Evolutionary conservation across 1,140 invertebrate species (phyloP), one percentile per base, ranked within the genome.

Genomic region (Phymastichus coffea): DNA sequence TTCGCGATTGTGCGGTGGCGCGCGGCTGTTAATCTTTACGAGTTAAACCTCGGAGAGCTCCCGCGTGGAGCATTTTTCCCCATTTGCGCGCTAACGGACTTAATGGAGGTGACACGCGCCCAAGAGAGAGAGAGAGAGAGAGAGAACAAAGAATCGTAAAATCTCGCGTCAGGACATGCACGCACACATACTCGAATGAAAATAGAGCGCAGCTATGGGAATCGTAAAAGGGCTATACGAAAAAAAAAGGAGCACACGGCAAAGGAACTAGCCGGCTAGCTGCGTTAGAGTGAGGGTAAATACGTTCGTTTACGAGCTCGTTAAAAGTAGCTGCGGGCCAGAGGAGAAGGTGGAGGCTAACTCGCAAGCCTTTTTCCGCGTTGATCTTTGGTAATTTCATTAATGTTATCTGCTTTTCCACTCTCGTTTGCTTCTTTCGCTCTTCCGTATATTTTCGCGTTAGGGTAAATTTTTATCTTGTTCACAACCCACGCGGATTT

Each of bases 281-380:
- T n/a, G n/a, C n/a, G n/a, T n/a, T n/a, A n/a, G n/a, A n/a, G n/a
- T n/a, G 25, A 41, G 41, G n/a, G 57, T 48, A 52, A 59, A 53
- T 59, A 53, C 57, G 48, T 59, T 59, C 38, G 57, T 59, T 59
- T 53, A 59, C 57, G 57, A 59, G 23, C 57, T 59, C 57, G 41
- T 59, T 59, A 59, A 59, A n/a, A 59, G 48, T 53, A 37, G 43
- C 23, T n/a, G n/a, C n/a, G n/a, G n/a, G n/a, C n/a, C n/a, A n/a
- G n/a, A n/a, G n/a, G n/a, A n/a, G n/a, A n/a, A n/a, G 43, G 17
- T 0, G 33, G 22, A 35, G 43, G 8, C 44, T 30, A 26, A 17
- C 33, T 1, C 54, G 23, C 40, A 15, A 26, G 12, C 14, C 44
- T 23, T n/a, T n/a, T n/a, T n/a, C n/a, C n/a, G 37, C 47, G n/a